Evolutionary conservation across 2,888 invertebrate genomes (phyloP), one percentile per base, ranked within the genome.

Genomic region (Tubiluchus corallicola): DNA sequence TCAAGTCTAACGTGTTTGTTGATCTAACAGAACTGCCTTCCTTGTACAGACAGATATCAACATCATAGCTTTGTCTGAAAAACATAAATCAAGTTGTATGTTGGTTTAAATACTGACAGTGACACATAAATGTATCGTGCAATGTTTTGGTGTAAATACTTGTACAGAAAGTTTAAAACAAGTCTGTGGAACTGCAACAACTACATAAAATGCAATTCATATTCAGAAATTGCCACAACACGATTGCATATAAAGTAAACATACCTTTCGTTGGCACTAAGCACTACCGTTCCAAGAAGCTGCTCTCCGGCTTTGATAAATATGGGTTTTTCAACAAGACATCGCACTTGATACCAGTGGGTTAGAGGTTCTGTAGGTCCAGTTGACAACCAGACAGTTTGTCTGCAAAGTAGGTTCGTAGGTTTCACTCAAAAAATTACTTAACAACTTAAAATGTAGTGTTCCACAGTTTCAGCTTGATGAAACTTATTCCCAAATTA

Each of bases 261-360:
- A 54, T 60, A 77, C 77, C 90, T 76, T 66, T 87, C 84, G 65
- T 96, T 96, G 13, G 94, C 90, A 50, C 82, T 71, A 52, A 96
- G 71, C 46, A 83, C 65, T 21, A 92, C 88, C 55, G 79, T 74
- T 1, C 94, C 96, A 1, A 80, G 79, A 44, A 94, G 68, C 4
- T 78, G 73, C 62, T 96, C 90, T 2, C 94, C 94, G 63, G 84
- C 82, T 67, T 90, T 88, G 17, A 85, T 84, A 59, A 96, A 80
- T 40, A 98, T 74, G 2, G 96, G 96, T 53, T 81, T 81, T 61
- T 88, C 85, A 44, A 98, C 66, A 49, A 98, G 72, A 64, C 96
- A 98, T 20, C 96, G 75, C 2, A 96, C 94, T 53, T 96, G 94
- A 66, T 98, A 96, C 98, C 96, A 98, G 66, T 98, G 96, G 20